phyloP scores from a whole-genome alignment of 1,140 invertebrate genomes.

The Teleogryllus occipitalis region DNA sequence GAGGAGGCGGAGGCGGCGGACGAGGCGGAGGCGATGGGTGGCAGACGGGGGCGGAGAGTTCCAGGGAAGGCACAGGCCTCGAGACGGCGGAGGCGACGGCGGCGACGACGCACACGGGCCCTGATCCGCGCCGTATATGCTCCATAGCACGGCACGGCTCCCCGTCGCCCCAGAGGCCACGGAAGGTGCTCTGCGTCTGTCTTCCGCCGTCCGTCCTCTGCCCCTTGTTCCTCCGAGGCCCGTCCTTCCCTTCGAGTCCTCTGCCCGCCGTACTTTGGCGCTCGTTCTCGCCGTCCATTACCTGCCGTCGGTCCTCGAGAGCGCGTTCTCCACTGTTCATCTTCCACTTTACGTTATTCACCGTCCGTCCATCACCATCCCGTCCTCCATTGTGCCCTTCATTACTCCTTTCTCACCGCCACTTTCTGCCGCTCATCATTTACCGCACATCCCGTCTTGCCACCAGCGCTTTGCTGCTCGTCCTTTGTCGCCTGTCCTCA shows the following conservation, averaged over 20 bases:
- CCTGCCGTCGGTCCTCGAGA: neutral
- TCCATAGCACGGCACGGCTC: neutral
- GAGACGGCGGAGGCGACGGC: neutral
- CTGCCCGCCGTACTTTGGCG: neutral
- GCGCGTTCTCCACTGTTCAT: neutral
- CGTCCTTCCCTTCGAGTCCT: neutral
- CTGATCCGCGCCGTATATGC: neutral
- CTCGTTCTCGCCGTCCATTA: too few relatives aligned
- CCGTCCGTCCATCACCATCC: neutral
- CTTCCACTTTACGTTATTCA: neutral
- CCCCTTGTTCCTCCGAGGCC: too few relatives aligned
- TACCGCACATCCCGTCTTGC: too few relatives aligned
- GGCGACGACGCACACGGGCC: too few relatives aligned
- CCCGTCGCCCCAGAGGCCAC: neutral
- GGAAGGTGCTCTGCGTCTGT: neutral
- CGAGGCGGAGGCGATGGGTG: neutral
- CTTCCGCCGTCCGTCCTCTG: too few relatives aligned
- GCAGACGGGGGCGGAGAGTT: neutral
- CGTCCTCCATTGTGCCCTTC: too few relatives aligned
- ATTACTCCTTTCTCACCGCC: too few relatives aligned
- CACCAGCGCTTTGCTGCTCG: too few relatives aligned
- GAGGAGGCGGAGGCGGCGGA: too few relatives aligned
- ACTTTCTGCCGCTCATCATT: too few relatives aligned
- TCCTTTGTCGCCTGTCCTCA: too few relatives aligned
- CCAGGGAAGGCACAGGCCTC: too few relatives aligned